Evolutionary conservation across 1,140 invertebrate species (phyloP).

Genomic region (Propsilocerus akamusi): DNA sequence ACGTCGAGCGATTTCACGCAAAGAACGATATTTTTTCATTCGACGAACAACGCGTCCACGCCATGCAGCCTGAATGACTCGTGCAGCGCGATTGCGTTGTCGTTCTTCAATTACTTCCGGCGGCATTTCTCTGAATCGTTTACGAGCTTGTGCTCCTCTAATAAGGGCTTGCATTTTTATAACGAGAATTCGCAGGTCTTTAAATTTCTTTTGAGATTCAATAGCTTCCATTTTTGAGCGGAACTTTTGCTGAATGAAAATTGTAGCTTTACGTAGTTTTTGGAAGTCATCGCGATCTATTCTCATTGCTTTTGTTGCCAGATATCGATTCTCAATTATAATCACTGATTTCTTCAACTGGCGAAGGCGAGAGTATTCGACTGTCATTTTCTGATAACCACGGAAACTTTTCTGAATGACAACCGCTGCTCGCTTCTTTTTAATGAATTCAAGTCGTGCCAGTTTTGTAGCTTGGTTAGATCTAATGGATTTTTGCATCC

Average conservation of each 20-base stretch:
- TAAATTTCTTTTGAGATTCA: slow-evolving; percentile 7
- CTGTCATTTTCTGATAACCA: slow-evolving; percentile 15
- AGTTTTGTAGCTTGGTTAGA: slow-evolving; percentile 21
- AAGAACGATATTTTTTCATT: slow-evolving; percentile 10
- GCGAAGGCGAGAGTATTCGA: too few relatives aligned
- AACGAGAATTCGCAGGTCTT: slow-evolving; percentile 17
- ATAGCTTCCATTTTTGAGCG: slow-evolving; percentile 16
- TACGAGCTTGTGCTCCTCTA: slow-evolving; percentile 30
- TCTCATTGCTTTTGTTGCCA: slow-evolving; percentile 13
- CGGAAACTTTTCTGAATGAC: slow-evolving; percentile 28
- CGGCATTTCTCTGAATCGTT: slow-evolving; percentile 21
- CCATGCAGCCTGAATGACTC: slow-evolving; percentile 44
- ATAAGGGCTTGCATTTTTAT: slow-evolving; percentile 25
- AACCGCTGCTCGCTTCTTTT: slow-evolving; percentile 17
- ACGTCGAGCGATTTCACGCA: slow-evolving; percentile 28
- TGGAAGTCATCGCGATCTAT: slow-evolving; percentile 7
- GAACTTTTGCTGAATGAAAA: slow-evolving; percentile 22
- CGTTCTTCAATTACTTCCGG: slow-evolving; percentile 26
- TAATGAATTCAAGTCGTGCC: slow-evolving; percentile 20
- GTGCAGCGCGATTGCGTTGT: slow-evolving; percentile 29
- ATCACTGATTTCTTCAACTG: slow-evolving; percentile 10
- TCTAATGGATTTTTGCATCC: slow-evolving; percentile 26
- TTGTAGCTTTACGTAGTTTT: slow-evolving; percentile 14
- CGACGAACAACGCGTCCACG: slow-evolving; percentile 33
- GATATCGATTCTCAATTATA: slow-evolving; percentile 13